phyloP scores from a whole-genome alignment of 2,888 invertebrate species.

The Stramonita haemastoma region DNA sequence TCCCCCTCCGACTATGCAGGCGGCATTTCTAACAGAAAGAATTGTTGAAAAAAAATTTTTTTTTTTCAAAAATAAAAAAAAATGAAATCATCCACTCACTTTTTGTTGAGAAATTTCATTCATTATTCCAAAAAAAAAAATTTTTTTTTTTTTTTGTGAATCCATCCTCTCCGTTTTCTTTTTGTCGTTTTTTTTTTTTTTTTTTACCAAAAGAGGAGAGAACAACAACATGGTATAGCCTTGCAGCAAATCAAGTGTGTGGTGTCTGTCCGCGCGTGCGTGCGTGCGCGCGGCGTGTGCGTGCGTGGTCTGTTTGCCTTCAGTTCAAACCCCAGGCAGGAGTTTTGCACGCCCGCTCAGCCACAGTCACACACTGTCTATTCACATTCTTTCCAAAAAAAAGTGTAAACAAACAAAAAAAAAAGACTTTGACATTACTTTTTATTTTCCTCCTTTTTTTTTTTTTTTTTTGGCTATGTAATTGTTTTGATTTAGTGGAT shows the following conservation, averaged over 20 bases:
- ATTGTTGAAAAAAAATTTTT: constrained; percentile 18
- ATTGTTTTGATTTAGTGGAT: background rate
- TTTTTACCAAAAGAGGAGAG: constrained; percentile 8
- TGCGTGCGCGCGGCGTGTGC: constrained; percentile 30
- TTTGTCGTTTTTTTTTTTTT: background rate
- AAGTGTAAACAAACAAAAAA: background rate
- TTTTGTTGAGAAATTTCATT: background rate
- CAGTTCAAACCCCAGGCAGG: no score
- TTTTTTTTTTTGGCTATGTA: background rate
- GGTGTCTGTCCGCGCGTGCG: constrained; percentile 19
- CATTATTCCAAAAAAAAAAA: background rate
- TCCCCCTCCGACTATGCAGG: constrained; percentile 28
- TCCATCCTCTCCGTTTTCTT: background rate
- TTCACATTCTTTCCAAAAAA: background rate
- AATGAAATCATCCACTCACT: background rate
- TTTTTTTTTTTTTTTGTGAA: background rate
- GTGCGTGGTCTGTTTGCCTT: background rate
- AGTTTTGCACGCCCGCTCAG: no score
- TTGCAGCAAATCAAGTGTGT: background rate
- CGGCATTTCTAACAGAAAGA: constrained; percentile 19
- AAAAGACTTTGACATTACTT: background rate
- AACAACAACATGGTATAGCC: background rate
- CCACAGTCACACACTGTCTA: background rate
- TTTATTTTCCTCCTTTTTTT: background rate
- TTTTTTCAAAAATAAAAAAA: background rate